Conservation (phyloP, 2,888 invertebrate species). For the Polyommatus iphigenia region DNA sequence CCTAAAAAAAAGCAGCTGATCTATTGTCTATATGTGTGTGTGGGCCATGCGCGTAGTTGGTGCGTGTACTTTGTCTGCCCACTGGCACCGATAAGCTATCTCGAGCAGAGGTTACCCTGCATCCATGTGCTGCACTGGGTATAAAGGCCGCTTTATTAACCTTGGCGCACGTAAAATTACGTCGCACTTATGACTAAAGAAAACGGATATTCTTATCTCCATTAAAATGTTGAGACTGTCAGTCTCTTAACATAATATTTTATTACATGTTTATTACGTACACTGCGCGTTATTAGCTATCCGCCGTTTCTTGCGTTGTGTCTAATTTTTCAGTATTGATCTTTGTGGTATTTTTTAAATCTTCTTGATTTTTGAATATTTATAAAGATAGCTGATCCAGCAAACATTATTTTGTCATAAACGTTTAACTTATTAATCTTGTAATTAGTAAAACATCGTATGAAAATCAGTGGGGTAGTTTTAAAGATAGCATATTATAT, state of each 20-base stretch:
- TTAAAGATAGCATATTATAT: no score
- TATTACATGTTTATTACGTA: slow-evolving; percentile 13
- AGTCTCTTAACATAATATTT: slow-evolving; percentile 15
- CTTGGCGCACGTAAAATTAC: slow-evolving; percentile 23
- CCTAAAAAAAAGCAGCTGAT: background rate
- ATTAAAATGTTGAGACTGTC: slow-evolving; percentile 20
- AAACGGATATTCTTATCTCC: slow-evolving; percentile 18
- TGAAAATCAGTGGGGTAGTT: no score
- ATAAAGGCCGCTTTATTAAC: slow-evolving; percentile 33
- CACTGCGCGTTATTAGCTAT: background rate
- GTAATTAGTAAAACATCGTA: no score
- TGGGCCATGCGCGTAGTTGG: slow-evolving; percentile 43
- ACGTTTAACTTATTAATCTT: no score
- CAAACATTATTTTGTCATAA: no score
- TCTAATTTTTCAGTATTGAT: background rate
- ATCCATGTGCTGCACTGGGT: slow-evolving; percentile 40
- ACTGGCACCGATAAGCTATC: slow-evolving; percentile 48
- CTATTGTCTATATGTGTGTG: background rate
- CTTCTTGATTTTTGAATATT: no score
- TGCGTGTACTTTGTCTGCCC: slow-evolving; percentile 44
- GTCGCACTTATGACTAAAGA: slow-evolving; percentile 24
- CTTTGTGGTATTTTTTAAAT: no score
- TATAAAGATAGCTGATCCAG: no score
- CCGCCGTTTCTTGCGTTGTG: background rate
- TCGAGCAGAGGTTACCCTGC: slow-evolving; percentile 42